Conservation (phyloP, 1,140 invertebrate species). For the Mylabris phalerata region DNA sequence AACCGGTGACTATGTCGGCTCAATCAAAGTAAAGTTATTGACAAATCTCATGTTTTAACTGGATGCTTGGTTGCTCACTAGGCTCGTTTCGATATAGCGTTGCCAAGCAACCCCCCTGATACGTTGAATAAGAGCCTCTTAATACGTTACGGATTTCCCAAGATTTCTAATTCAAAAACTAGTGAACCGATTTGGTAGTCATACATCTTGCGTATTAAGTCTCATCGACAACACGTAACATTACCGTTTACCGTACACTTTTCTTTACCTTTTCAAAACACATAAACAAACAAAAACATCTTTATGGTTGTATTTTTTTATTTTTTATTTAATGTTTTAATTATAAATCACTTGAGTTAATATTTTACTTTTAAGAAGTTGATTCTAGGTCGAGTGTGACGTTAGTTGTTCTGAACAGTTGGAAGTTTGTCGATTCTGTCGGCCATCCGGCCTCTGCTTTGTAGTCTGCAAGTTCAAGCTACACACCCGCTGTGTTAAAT, state of each 20-base stretch:
- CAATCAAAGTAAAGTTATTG: constrained; percentile 20
- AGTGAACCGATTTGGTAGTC: constrained; percentile 21
- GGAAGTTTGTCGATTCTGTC: constrained; percentile 14
- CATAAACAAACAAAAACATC: no score
- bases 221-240: constrained; percentile 8
- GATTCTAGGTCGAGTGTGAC: constrained; percentile 13
- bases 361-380: constrained; percentile 5
- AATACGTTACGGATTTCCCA: constrained; percentile 28
- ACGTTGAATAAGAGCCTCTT: constrained; percentile 23
- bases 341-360: no score
- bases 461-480: constrained; percentile 12
- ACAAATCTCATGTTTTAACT: constrained; percentile 25
- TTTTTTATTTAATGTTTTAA: no score
- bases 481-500: constrained; percentile 28
- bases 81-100: constrained; percentile 24
- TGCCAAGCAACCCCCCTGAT: constrained; percentile 28
- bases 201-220: constrained; percentile 20
- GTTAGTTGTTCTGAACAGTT: constrained; percentile 10
- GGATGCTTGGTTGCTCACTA: constrained; percentile 21
- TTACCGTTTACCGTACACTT: constrained; percentile 3
- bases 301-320: no score
- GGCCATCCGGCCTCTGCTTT: constrained; percentile 9
- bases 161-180: constrained; percentile 29
- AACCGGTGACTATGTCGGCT: constrained; percentile 5
- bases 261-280: not conserved